Evolutionary conservation across 2,113 vertebrate species (phyloP).

Genomic region (zebrafish (Danio rerio)): DNA sequence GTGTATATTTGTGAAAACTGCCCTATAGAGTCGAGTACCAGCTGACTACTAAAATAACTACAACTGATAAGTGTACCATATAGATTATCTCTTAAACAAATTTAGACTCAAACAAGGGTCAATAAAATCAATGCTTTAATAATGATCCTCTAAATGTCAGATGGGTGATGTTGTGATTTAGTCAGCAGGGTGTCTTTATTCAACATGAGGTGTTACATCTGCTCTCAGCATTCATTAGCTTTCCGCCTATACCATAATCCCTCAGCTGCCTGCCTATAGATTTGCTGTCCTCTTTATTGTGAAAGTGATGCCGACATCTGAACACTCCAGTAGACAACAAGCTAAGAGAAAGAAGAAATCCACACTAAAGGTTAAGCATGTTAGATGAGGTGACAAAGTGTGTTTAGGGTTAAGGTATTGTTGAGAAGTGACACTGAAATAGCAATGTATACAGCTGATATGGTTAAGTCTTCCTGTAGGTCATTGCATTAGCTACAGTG

Average conservation of each 20-base stretch:
- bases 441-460: conserved; percentile 50
- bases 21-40: too few species aligned
- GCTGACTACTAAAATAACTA: not conserved
- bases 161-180: conserved; percentile 64
- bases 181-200: conserved; percentile 66
- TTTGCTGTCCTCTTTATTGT: conserved; percentile 74
- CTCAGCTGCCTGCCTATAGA: conserved; percentile 77
- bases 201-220: conserved; percentile 61
- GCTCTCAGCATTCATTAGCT: conserved; percentile 69
- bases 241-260: conserved; percentile 75
- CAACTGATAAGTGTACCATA: not conserved
- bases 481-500: not conserved
- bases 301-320: conserved; percentile 58
- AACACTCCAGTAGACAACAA: conserved; percentile 49
- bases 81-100: conserved; percentile 32
- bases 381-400: conserved; percentile 58
- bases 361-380: conserved; percentile 72
- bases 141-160: conserved; percentile 67
- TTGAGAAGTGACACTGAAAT: conserved; percentile 60
- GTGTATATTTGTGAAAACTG: not conserved
- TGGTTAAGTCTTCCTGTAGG: conserved; percentile 30
- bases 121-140: conserved; percentile 68
- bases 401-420: conserved; percentile 19
- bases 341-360: conserved; percentile 58
- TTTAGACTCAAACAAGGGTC: conserved; percentile 52